Conservation (phyloP, 2,113 vertebrate genomes). For the Elephantulus edwardii region DNA sequence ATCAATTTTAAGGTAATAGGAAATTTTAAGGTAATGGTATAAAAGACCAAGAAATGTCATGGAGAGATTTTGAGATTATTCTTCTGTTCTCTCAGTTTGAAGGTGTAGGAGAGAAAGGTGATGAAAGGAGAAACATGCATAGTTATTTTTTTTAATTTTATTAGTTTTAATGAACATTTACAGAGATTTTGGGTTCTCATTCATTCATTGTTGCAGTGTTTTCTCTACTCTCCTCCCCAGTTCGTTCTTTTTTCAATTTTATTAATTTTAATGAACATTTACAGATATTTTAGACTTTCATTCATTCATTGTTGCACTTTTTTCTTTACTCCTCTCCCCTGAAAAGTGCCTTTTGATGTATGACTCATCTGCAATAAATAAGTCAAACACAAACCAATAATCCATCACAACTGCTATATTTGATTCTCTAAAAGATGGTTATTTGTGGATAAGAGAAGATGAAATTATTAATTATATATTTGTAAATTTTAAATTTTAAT, state of each 20-base stretch:
- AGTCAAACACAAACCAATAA: slow-evolving; percentile 12
- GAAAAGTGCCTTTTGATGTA: slow-evolving; percentile 30
- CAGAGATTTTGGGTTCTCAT: no score
- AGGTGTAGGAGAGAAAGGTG: not conserved
- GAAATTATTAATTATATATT: slow-evolving; percentile 60
- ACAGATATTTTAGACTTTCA: no score
- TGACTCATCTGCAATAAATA: no score
- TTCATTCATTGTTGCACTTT: no score
- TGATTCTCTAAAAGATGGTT: slow-evolving; percentile 45
- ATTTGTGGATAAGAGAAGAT: slow-evolving; percentile 45
- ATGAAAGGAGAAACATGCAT: not conserved
- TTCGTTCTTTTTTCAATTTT: no score
- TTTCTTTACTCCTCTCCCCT: no score
- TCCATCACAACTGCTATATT: not conserved
- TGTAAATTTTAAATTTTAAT: slow-evolving; percentile 52
- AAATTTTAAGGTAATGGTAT: not conserved
- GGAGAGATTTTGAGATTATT: not conserved
- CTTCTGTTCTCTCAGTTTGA: not conserved
- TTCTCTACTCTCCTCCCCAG: no score
- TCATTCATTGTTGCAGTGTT: no score
- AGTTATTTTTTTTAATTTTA: no score
- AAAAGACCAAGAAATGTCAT: not conserved
- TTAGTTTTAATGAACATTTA: no score
- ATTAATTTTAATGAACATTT: no score
- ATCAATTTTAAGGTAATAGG: not conserved